These are phyloP conservation scores for Chymomyza fuscimana DNA, from an alignment of 2,888 invertebrate species.

Conservation along the genomic window DNA sequence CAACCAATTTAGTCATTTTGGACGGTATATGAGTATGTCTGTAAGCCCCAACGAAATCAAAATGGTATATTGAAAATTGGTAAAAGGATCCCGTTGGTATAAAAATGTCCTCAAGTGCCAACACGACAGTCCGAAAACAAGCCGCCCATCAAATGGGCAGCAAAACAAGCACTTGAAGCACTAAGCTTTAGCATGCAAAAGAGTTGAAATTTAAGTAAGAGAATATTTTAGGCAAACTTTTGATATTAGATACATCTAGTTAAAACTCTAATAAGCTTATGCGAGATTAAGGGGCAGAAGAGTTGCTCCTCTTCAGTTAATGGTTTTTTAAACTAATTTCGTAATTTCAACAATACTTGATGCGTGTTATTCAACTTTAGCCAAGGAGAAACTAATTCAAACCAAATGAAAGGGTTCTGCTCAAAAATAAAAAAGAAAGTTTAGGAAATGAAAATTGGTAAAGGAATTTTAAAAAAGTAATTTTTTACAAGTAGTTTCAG, in stretches of 20 bases:
- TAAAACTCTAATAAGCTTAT: not conserved
- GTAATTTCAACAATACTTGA: not conserved
- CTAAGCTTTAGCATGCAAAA: not conserved
- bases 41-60: conserved; percentile 36
- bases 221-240: not conserved
- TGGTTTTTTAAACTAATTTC: not conserved
- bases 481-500: too few relatives aligned
- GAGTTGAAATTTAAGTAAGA: not conserved
- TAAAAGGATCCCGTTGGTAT: conserved; percentile 63
- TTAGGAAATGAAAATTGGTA: too few relatives aligned
- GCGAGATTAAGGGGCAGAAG: not conserved
- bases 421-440: too few relatives aligned
- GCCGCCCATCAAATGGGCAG: conserved; percentile 47
- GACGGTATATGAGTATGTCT: conserved; percentile 28
- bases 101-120: conserved; percentile 47
- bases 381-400: not conserved
- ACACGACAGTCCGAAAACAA: conserved; percentile 1
- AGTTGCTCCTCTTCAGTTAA: not conserved
- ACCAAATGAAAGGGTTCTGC: too few relatives aligned
- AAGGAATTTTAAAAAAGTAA: too few relatives aligned
- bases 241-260: not conserved
- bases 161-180: conserved; percentile 48
- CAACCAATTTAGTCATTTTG: conserved; percentile 48
- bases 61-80: conserved; percentile 67
- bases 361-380: not conserved